Percentiles rank a stretch among this genome's conserved stretches.
These are phyloP conservation scores for Lymantria dispar DNA, from an alignment of 2,888 invertebrate species.

Conservation along the genomic window DNA sequence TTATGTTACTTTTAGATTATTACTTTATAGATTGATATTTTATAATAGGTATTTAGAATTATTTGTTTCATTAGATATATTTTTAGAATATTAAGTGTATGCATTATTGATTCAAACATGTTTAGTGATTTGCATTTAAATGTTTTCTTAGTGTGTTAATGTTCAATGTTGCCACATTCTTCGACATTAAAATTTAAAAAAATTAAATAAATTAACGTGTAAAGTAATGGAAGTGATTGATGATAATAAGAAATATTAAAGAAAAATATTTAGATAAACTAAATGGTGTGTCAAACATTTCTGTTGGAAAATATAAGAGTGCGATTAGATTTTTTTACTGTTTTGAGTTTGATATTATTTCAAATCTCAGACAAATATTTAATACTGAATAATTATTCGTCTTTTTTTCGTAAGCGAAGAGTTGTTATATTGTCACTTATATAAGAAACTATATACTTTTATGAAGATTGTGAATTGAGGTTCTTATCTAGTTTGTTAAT, in stretches of 20 bases:
- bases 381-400: not conserved
- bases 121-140: no score
- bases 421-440: not conserved
- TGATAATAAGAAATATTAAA: conserved; percentile 31
- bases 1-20: no score
- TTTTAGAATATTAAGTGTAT: no score
- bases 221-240: conserved; percentile 37
- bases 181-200: conserved; percentile 8
- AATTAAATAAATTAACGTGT: conserved; percentile 19
- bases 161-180: conserved; percentile 16
- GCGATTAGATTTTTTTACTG: not conserved
- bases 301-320: not conserved
- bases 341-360: not conserved
- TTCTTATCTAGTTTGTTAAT: conserved; percentile 23
- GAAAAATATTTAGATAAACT: conserved; percentile 27
- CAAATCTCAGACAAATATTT: not conserved
- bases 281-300: conserved; percentile 25
- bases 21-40: no score
- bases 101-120: no score
- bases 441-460: conserved; percentile 3
- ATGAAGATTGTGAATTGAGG: conserved; percentile 11
- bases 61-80: no score
- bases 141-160: conserved; percentile 3
- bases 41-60: no score
- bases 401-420: not conserved